These are phyloP conservation scores for Pelvicachromis taeniatus DNA, from an alignment of 2,113 vertebrate genomes.

Conservation along the genomic window DNA sequence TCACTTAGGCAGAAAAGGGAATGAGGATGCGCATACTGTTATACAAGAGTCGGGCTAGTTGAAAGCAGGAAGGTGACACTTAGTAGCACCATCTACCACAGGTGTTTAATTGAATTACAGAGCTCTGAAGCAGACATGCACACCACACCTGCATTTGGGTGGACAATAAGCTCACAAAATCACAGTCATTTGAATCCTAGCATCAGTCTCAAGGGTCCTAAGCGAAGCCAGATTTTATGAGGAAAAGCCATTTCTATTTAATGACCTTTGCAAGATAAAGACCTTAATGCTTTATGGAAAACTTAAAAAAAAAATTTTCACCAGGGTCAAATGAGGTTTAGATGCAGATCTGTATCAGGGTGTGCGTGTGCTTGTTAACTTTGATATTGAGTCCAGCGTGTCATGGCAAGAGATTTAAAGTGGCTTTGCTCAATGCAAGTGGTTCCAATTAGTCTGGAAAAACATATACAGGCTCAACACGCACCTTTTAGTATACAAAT, in stretches of 20 bases:
- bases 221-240: neutral
- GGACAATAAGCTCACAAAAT: neutral
- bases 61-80: constrained; percentile 17
- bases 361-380: constrained; percentile 37
- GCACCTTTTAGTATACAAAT: neutral
- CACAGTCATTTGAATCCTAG: neutral
- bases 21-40: neutral
- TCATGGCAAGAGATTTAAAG: constrained; percentile 26
- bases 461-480: neutral
- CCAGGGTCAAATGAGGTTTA: neutral
- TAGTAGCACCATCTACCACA: constrained; percentile 6
- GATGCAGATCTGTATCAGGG: constrained; percentile 8
- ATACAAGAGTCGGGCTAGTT: neutral
- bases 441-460: constrained; percentile 55
- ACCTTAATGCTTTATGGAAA: neutral
- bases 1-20: neutral
- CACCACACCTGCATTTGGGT: neutral
- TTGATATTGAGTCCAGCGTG: constrained; percentile 29
- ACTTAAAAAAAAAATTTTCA: neutral
- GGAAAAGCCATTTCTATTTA: neutral
- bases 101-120: constrained; percentile 27
- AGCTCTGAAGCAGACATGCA: neutral
- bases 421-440: constrained; percentile 8
- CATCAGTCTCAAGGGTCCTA: neutral
- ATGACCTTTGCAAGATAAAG: neutral